Base-by-base conservation (phyloP, 2,888 invertebrate species). In the Phalera bucephala region DNA sequence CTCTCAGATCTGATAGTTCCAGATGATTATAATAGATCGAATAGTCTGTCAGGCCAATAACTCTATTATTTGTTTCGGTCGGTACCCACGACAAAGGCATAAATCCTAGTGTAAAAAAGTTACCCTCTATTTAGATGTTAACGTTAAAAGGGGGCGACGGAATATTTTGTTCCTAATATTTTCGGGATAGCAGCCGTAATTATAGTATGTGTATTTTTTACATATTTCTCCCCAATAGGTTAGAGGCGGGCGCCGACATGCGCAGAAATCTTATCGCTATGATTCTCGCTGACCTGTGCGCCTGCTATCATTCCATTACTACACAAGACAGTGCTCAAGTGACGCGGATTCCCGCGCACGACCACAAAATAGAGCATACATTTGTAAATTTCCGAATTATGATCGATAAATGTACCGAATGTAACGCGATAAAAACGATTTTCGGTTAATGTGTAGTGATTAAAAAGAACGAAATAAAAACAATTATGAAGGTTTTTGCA, bases 221-320 rank as follows among this genome's bases (percentile, higher is more conserved):
- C 3, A 17, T 5, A 17, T 17, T 17, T 17, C 17, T 5, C 17
- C 17, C 17, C 5, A 17, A 17, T 17, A 17, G 17, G 17, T 17
- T 5, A 5, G 1, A 12, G 6, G 8, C 40, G 25, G n/a, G 22
- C 22, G 1, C 28, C 35, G 43, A 51, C 70, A 73, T 80, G 81
- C 81, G 81, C 81, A 76, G 76, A 80, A 76, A 66, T 65, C 53
- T 81, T 81, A 81, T 81, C 81, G 71, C 43, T 61, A 45, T 5
- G 23, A 15, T 22, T 47, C 41, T 44, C 48, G 7, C 48, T 78
- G 76, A 80, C 80, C 80, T 61, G 60, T 39, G 52, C 37, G 47
- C 42, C 10, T 13, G 21, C 13, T 12, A 19, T 28, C 39, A 38
- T 65, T 64, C 64, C 76, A 75, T 58, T 65, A 52, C 54, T 12